Base-by-base conservation (phyloP, 1,140 invertebrate species). In the Zaprionus ghesquierei region DNA sequence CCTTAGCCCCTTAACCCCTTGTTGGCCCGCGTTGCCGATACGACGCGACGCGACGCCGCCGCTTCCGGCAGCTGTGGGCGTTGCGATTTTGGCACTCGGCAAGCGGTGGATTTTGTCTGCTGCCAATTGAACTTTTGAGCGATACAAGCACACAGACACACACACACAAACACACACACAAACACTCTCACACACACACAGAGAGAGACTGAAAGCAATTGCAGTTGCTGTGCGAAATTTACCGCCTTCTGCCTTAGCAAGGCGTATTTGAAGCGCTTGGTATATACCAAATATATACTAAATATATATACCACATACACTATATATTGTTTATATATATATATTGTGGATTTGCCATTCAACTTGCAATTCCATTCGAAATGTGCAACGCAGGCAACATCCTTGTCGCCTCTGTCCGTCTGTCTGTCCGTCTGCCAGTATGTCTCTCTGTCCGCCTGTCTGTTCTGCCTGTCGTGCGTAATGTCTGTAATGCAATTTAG, bases 31-130 rank as follows among this genome's bases (percentile, higher is more conserved):
- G 35, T 15, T 41, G 5, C 8, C 35, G 35, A 6, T 6, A 13
- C 10, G 13, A 12, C 12, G 25, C 25, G 2, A 33, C 10, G 13
- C 31, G 13, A 51, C 50, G 68, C 64, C 62, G 59, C 25, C 73
- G 69, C 56, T 87, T 90, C 89, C 89, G 89, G 89, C 89, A 90
- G 89, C 85, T 90, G 89, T 87, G 82, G 89, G 89, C 87, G 89
- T 81, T 89, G 74, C 69, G 54, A 69, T 68, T 75, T 81, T 73
- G 68, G 62, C 79, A 78, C 81, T 81, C 69, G 50, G 29, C 33
- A 18, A 60, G 46, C 61, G 53, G 5, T 15, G 35, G 5, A 23
- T 15, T 9, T 33, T 59, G 33, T 54, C 63, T 46, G 41, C 51
- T 61, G 46, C 27, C 61, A 75, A 72, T 75, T 63, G 73, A 85